Evolutionary conservation across 2,797 vertebrate genomes (phyloP), one percentile per base, ranked within the genome.

Genomic region (Smutsia temminckii): DNA sequence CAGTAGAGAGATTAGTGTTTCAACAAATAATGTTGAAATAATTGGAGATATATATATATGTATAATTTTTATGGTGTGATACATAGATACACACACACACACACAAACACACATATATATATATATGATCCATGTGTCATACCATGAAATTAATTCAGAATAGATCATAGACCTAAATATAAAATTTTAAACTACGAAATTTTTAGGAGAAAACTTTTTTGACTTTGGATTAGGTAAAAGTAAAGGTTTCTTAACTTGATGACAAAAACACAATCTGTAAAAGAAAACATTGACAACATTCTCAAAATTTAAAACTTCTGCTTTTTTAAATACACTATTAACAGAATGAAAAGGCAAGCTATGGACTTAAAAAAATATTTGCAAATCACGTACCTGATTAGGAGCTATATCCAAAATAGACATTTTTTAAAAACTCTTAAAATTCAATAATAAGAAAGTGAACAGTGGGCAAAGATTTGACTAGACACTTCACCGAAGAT

Each of bases 11-110:
- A 95, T 93, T 92, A 95, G 71, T 96, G 89, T 96, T 93, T 96
- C 85, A 96, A 95, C 89, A 96, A 96, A 96, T 96, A 89, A 85
- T 96, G 86, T 86, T 91, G 78, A 42, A 94, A 93, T 96, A 96
- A 94, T 91, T 96, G 83, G 93, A 64, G 80, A 84, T 78, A 94
- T 80, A 42, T 55, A 68, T 69, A 27, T 34, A 34, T 57, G 46
- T 79, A 27, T 34, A n/a, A 12, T 49, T 72, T 81, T 81, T 20
- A 27, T 89, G 37, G 61, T 46, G 57, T 3, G 27, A 59, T 20
- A 79, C 71, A n/a, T 40, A 18, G 6, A 51, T 32, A 63, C 20
- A 20, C 23, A 42, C 8, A 72, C 12, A 51, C 72, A 46, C n/a
- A 27, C 71, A 40, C 42, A 46, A 25, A 64, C 42, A 17, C 23